A percentile compares a stretch with the other conserved stretches of the same genome.
These are phyloP conservation scores for Pollimyrus isidori DNA, from an alignment of 2,113 vertebrate species.

Conservation along the genomic window DNA sequence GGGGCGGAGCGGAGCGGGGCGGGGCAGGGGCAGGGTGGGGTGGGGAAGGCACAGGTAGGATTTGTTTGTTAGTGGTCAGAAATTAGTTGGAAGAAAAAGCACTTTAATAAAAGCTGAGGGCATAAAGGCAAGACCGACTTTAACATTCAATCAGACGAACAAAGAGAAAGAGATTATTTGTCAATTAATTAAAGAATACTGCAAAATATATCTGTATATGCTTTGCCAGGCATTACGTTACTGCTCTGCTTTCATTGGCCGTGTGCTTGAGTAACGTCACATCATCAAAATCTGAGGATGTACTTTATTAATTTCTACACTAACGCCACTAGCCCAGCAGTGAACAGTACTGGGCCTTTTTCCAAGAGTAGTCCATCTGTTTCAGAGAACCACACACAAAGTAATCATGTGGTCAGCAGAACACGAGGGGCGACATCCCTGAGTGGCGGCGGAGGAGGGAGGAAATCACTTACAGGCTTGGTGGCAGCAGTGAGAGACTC, in stretches of 20 bases:
- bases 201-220: background rate
- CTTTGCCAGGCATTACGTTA: background rate
- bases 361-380: background rate
- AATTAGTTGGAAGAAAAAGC: conserved; percentile 63
- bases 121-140: conserved; percentile 55
- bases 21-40: background rate
- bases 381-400: background rate
- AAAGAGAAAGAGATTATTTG: conserved; percentile 45
- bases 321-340: background rate
- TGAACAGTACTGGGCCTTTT: background rate
- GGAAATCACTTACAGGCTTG: conserved; percentile 70
- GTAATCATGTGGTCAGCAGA: background rate
- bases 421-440: background rate
- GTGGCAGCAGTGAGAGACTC: conserved; percentile 79
- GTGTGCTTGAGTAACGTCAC: background rate
- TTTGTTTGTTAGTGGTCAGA: conserved; percentile 65
- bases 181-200: background rate
- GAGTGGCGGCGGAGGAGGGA: background rate
- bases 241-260: background rate
- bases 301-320: background rate
- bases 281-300: background rate
- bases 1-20: background rate
- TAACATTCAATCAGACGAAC: conserved; percentile 62
- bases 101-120: conserved; percentile 55
- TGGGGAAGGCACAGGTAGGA: conserved; percentile 19